Percentiles rank a stretch among this genome's conserved stretches.
Conservation (phyloP, 2,113 vertebrate species). For the Xenopus borealis region DNA sequence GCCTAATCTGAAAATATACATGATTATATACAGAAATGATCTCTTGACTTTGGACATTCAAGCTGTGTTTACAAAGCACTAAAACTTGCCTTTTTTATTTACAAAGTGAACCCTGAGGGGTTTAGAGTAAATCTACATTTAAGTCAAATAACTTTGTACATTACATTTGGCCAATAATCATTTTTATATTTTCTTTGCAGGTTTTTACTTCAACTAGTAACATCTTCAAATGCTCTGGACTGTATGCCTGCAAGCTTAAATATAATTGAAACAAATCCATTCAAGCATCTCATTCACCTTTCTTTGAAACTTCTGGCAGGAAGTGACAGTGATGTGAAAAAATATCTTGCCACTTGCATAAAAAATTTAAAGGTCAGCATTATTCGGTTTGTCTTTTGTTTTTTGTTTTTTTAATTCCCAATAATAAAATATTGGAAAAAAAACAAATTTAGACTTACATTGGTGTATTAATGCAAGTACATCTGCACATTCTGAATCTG, state of each 20-base stretch:
- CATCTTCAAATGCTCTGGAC: not conserved
- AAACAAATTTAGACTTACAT: too few relatives aligned
- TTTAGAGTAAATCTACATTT: too few relatives aligned
- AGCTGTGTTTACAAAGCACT: not conserved
- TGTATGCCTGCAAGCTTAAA: slow-evolving; percentile 17
- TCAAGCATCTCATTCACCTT: slow-evolving; percentile 33
- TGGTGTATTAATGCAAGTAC: too few relatives aligned
- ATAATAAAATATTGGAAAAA: too few relatives aligned
- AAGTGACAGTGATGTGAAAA: slow-evolving; percentile 19
- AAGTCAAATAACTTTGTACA: too few relatives aligned
- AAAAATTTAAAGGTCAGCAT: slow-evolving; percentile 13
- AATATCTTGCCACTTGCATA: slow-evolving; percentile 27
- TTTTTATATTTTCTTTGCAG: not conserved
- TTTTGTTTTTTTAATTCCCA: too few relatives aligned
- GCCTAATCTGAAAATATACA: too few relatives aligned
- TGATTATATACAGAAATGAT: not conserved
- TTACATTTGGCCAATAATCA: not conserved
- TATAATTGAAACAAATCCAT: slow-evolving; percentile 35
- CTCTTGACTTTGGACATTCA: slow-evolving; percentile 13
- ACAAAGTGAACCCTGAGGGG: too few relatives aligned
- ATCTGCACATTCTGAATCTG: too few relatives aligned
- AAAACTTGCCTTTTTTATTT: too few relatives aligned
- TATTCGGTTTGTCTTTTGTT: not conserved
- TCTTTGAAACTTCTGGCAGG: slow-evolving; percentile 39
- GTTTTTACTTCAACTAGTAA: slow-evolving; percentile 43